Conservation (phyloP, 2,888 invertebrate genomes). For the Autographa pulchrina region DNA sequence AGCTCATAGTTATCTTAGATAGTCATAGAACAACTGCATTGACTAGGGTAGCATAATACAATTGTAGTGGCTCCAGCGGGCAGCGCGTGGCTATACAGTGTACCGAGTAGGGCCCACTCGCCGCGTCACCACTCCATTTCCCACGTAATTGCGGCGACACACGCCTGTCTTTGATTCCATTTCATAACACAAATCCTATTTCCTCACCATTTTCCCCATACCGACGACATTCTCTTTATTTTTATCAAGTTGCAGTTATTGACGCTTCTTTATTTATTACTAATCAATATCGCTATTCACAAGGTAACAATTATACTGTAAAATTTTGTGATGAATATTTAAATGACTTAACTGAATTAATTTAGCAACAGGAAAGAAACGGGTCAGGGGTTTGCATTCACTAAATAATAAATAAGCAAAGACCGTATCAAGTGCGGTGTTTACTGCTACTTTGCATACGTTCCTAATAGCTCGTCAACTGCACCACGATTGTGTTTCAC, state of each 20-base stretch:
- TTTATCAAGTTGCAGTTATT: not conserved
- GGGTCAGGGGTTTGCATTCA: constrained; percentile 47
- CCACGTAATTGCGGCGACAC: constrained; percentile 31
- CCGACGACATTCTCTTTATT: not conserved
- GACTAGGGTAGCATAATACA: constrained; percentile 24
- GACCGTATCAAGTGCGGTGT: constrained; percentile 35
- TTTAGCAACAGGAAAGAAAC: constrained; percentile 44
- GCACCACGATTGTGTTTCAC: not conserved
- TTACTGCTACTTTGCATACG: constrained; percentile 31
- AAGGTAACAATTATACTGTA: constrained; percentile 16
- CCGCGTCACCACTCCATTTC: constrained; percentile 21
- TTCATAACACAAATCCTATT: constrained; percentile 24
- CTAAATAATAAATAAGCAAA: constrained; percentile 45
- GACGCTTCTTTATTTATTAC: constrained; percentile 5
- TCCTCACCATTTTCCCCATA: constrained; percentile 6
- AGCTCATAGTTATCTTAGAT: not conserved
- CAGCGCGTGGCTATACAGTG: no score
- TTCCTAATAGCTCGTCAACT: constrained; percentile 15
- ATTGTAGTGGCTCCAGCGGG: constrained; percentile 13
- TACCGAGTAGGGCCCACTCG: not conserved
- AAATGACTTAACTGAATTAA: constrained; percentile 46
- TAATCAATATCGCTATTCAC: constrained; percentile 19
- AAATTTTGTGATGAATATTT: constrained; percentile 33
- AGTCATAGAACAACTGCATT: not conserved
- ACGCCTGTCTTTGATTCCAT: constrained; percentile 29